Evolutionary conservation across 2,113 vertebrate species (phyloP).

Genomic region (Chloroceryle aenea): DNA sequence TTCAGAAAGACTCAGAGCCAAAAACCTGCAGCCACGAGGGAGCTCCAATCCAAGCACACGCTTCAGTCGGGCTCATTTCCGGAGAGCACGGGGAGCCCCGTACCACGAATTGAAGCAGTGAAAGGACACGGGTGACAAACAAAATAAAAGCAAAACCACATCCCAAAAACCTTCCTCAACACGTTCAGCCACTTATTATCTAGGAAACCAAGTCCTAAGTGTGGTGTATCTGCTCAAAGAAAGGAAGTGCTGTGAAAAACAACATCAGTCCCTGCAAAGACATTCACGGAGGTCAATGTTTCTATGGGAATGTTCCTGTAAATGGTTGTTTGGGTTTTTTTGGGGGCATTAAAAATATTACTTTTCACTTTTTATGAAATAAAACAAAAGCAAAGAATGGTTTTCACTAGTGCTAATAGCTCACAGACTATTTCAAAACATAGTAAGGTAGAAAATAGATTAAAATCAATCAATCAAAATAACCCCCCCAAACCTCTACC

Average conservation of each 20-base stretch:
- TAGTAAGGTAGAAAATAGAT: background rate
- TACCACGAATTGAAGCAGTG: accelerated
- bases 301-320: background rate
- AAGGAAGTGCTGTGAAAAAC: background rate
- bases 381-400: background rate
- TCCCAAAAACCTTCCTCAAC: background rate
- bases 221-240: background rate
- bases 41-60: background rate
- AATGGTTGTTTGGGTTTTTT: background rate
- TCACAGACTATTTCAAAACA: background rate
- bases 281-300: background rate
- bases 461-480: background rate
- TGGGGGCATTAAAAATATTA: background rate
- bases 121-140: background rate
- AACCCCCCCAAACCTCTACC: background rate
- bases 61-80: background rate
- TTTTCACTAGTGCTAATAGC: background rate
- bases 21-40: background rate
- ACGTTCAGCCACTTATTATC: background rate
- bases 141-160: background rate
- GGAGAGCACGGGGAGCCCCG: background rate
- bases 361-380: background rate
- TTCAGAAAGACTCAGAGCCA: background rate
- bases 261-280: background rate
- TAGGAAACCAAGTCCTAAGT: background rate